Percentiles rank a stretch among this genome's conserved stretches.
Conservation (phyloP, 2,113 vertebrate genomes). For the Corythornis vintsioides region DNA sequence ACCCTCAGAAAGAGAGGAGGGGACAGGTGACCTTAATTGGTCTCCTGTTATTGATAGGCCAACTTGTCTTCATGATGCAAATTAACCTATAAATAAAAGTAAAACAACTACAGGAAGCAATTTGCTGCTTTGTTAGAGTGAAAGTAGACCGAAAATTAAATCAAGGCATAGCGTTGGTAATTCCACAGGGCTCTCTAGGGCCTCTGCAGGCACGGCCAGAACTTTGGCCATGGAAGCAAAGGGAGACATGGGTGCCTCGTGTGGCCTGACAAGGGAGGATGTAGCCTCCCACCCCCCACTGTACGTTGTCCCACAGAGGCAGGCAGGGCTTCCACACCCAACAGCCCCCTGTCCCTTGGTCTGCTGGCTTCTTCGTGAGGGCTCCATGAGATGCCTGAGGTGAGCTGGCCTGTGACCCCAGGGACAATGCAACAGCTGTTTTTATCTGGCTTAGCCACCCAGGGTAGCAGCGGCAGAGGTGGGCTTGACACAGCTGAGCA, state of each 20-base stretch:
- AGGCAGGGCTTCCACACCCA: rapidly evolving
- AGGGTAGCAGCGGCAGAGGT: rapidly evolving
- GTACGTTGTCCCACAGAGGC: rapidly evolving
- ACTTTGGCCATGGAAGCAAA: rapidly evolving
- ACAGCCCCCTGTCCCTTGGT: not conserved
- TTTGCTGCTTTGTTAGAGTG: conserved; percentile 52
- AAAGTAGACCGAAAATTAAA: conserved; percentile 55
- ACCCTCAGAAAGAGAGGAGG: conserved; percentile 21
- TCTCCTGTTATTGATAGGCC: conserved; percentile 50
- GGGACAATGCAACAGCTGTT: rapidly evolving
- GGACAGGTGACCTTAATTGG: conserved; percentile 66
- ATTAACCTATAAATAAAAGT: conserved; percentile 68
- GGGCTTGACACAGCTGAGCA: not conserved
- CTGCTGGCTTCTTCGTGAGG: not conserved
- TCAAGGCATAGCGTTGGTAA: not conserved
- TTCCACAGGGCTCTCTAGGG: not conserved
- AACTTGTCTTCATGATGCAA: conserved; percentile 59
- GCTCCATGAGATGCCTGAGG: not conserved
- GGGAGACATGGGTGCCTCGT: rapidly evolving
- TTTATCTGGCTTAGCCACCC: not conserved
- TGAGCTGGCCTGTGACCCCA: not conserved
- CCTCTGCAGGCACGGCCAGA: not conserved
- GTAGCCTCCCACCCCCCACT: not conserved
- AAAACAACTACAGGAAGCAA: conserved; percentile 65
- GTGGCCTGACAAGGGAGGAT: rapidly evolving